Evolutionary conservation across 2,113 vertebrate species (phyloP).

Genomic region (Poicephalus gulielmi): DNA sequence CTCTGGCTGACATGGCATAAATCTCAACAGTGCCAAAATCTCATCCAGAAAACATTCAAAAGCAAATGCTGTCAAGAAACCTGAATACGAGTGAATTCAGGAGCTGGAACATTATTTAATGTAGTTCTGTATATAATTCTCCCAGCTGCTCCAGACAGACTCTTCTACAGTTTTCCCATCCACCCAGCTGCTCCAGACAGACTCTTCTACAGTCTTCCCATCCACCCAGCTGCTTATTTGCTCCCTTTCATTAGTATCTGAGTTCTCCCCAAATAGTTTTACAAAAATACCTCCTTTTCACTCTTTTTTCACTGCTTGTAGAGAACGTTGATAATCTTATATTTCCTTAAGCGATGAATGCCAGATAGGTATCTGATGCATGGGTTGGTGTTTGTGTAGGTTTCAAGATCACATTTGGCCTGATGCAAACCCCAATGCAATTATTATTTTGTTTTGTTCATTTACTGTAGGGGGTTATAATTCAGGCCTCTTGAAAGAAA

Average conservation of each 20-base stretch:
- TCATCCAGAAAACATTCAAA: not conserved
- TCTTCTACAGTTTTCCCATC: not conserved
- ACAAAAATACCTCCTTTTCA: not conserved
- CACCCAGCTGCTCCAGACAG: not conserved
- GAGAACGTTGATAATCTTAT: not conserved
- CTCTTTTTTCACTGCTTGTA: not conserved
- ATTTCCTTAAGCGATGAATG: not conserved
- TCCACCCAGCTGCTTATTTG: not conserved
- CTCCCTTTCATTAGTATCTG: not conserved
- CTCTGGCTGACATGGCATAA: not conserved
- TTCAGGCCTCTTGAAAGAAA: not conserved
- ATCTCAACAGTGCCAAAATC: not conserved
- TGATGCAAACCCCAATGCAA: not conserved
- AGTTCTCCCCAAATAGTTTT: not conserved
- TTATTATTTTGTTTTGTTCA: not conserved
- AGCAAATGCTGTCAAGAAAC: not conserved
- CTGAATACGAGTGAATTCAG: not conserved
- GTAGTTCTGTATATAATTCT: not conserved
- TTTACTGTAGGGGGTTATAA: not conserved
- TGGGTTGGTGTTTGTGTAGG: not conserved
- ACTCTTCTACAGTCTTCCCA: not conserved
- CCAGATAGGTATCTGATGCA: not conserved
- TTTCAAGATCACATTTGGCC: not conserved
- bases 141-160: not conserved
- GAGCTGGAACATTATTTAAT: not conserved